These are phyloP conservation scores for Melanotaenia pygmaea DNA, from an alignment of 2,797 vertebrate genomes.

Conservation along the genomic window DNA sequence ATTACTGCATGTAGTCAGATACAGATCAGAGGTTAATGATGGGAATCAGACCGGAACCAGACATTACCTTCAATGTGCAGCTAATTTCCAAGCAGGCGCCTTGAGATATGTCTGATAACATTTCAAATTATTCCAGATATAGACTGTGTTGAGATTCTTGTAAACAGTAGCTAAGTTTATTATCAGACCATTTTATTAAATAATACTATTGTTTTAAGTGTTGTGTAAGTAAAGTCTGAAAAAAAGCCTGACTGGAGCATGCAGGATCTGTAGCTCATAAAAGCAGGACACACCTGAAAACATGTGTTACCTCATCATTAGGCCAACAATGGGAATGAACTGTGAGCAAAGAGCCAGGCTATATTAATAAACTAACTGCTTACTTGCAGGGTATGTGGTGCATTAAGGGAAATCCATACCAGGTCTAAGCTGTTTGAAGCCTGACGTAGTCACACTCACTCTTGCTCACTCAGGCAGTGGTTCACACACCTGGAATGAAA, in stretches of 20 bases:
- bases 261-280: constrained; percentile 37
- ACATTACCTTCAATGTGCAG: constrained; percentile 65
- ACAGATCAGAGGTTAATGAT: constrained; percentile 81
- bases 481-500: constrained; percentile 73
- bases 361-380: constrained; percentile 73
- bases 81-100: constrained; percentile 78
- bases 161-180: constrained; percentile 64
- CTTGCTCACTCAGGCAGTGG: constrained; percentile 24
- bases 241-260: constrained; percentile 27
- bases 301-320: constrained; percentile 73
- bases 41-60: constrained; percentile 82
- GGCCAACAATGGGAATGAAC: constrained; percentile 78
- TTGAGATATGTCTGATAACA: constrained; percentile 72
- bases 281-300: constrained; percentile 72
- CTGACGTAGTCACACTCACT: constrained; percentile 44
- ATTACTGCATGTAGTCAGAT: constrained; percentile 61
- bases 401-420: constrained; percentile 73
- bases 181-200: constrained; percentile 54
- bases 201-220: constrained; percentile 47
- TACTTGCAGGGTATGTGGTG: constrained; percentile 54
- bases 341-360: constrained; percentile 71
- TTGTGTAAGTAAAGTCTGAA: constrained; percentile 28
- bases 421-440: constrained; percentile 63
- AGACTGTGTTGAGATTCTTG: constrained; percentile 58
- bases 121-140: constrained; percentile 72